Base-by-base conservation (phyloP, 2,888 invertebrate species). In the Drosophila infuscata region DNA sequence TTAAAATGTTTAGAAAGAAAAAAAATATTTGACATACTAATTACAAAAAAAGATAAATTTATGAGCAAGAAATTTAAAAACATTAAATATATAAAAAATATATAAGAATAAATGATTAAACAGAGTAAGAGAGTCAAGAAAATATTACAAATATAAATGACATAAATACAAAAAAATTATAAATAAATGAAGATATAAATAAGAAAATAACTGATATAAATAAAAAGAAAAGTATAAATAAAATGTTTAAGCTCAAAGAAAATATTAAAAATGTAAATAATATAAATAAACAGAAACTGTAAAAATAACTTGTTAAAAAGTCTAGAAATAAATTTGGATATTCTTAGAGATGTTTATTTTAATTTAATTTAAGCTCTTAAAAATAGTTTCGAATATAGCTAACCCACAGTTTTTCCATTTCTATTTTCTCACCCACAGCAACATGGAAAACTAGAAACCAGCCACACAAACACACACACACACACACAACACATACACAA, bases 371-470 rank as follows among this genome's bases (percentile, higher is more conserved):
- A 36, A 11, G 29, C 33, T 20, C 35, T 35, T 38, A 57, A 61
- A 83, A 75, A 80, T 69, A 70, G 41, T 38, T 52, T 7, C 20
- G 38, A 69, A 65, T 30, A 7, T 25, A 54, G 51, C 77, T 76
- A 81, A 81, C 20, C 56, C 33, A 20, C 12, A 43, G n/a, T 56
- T 61, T 61, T 58, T 54, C 20, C 29, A 49, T 69, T 60, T 68
- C 43, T 63, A 36, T 38, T 35, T 35, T 57, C 30, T 67, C 57
- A 68, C 41, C 46, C 58, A 36, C 53, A 88, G 90, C 72, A 88
- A 54, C 74, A 85, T 85, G 85, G 83, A 88, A 70, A 85, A 85
- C 78, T 90, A 65, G 69, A 61, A 29, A 12, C 25, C 36, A 62
- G 30, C 38, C 17, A 53, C 46, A 59, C 29, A 59, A 35, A 63